Conservation (phyloP, 2,888 invertebrate species). For the Pterostichus niger region DNA sequence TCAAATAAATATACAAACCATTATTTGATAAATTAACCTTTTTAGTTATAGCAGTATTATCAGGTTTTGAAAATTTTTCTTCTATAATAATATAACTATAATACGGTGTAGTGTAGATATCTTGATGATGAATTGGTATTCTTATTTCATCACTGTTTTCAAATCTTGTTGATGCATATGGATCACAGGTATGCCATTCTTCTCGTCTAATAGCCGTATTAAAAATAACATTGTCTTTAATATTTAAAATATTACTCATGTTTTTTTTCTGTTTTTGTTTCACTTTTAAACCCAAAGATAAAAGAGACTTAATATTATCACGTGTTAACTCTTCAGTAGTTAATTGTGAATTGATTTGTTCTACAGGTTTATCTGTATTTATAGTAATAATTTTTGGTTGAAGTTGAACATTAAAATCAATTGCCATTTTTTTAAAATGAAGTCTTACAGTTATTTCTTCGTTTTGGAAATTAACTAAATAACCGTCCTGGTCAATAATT, state of each 20-base stretch:
- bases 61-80: conserved; percentile 67
- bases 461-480: conserved; percentile 72
- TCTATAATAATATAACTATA: conserved; percentile 70
- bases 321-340: conserved; percentile 29
- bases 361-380: background rate
- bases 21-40: conserved; percentile 65
- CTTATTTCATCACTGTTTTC: conserved; percentile 73
- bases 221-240: conserved; percentile 65
- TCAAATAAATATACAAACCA: conserved; percentile 70
- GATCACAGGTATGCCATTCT: conserved; percentile 70
- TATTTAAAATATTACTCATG: conserved; percentile 68
- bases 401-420: background rate
- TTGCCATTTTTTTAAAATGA: conserved; percentile 29
- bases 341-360: background rate
- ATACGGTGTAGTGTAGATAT: conserved; percentile 71
- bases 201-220: conserved; percentile 70
- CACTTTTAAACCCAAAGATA: conserved; percentile 65
- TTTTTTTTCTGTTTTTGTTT: conserved; percentile 52
- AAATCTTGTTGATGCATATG: conserved; percentile 69
- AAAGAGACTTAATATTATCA: conserved; percentile 64
- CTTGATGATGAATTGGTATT: conserved; percentile 71
- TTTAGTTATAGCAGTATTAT: background rate
- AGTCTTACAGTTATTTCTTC: conserved; percentile 71
- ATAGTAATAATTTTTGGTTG: background rate
- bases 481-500: conserved; percentile 72